Evolutionary conservation across 2,113 vertebrate genomes (phyloP), one percentile per base, ranked within the genome.

Genomic region (Alethe diademata): DNA sequence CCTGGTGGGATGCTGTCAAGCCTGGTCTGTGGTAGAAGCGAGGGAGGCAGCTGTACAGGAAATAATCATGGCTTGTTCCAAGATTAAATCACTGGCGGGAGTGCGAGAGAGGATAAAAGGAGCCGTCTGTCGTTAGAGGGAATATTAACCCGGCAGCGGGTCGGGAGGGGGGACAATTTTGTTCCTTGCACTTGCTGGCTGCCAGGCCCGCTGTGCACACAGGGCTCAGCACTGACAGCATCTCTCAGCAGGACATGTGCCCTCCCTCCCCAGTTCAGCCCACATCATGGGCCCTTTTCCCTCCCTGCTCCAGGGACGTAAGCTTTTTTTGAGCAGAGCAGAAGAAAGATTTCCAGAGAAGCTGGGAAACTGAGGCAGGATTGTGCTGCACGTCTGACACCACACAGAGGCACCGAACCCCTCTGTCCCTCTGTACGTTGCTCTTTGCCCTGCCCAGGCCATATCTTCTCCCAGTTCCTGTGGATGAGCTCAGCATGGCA

Each of bases 21-120:
- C 62, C 48, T 61, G 42, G 66, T 69, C 72, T 76, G 70, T 0
- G 0, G 85, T 91, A 31, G 74, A 84, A 96, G 62, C 4, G 1
- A 95, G 92, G 84, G 94, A 95, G 71, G 88, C 96, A 97, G 95
- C 96, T 97, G 97, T 94, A 91, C 95, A 96, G 95, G 95, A 97
- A 97, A 97, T 96, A 96, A 97, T 96, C 95, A 90, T 0, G 22
- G 76, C 83, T 96, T 95, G 95, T 97, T 97, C 94, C 86, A 94
- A 97, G 97, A 97, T 97, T 95, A 97, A 97, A 97, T 95, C 90
- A 93, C 94, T 95, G 96, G 91, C 74, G 19, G 85, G 96, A 93
- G 94, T 3, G 10, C 1, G 51, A 66, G 92, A 95, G 88, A 88
- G 96, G 95, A 96, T 97, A 96, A 96, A 96, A 97, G 95, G 95